Evolutionary conservation across 1,140 invertebrate species (phyloP), one percentile per base, ranked within the genome.

Genomic region (Nasonia giraulti): DNA sequence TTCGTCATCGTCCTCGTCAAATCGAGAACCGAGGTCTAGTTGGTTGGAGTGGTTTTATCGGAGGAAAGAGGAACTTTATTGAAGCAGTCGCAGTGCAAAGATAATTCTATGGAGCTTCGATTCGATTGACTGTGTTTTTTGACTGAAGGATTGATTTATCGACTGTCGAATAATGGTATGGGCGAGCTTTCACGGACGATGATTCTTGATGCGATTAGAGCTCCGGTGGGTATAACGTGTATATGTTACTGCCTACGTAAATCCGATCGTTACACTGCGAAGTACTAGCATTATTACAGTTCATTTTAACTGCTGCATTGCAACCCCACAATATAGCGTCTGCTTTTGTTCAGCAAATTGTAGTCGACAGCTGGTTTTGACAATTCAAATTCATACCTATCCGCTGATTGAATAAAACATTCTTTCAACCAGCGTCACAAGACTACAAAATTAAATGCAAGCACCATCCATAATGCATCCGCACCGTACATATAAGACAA

Each of bases 1-100:
- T 85, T 85, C 71, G 73, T 80, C 37, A n/a, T 33, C 76, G 55
- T 85, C 55, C 55, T 84, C 37, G 50, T 33, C 76, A 78, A 20
- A 55, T 55, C 20, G 27, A 31, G n/a, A 17, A 69, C 50, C 44
- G 20, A 74, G 12, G 14, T 33, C 11, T 2, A 66, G 71, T 37
- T 27, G 74, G 17, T 83, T 50, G 47, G 17, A 55, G 37, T 37
- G 20, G n/a, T 71, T 83, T 77, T 77, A 83, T 83, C 31, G 33
- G 44, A 37, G 27, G 40, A 47, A 20, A 77, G 55, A 50, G 6
- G 40, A 83, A 83, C 50, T 83, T 76, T 69, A 69, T 69, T 68
- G 69, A 77, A 83, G n/a, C 73, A n/a, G 20, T 74, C 44, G 50
- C 3, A 2, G 50, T 14, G 17, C 14, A 55, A 55, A 55, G 50